Evolutionary conservation across 2,888 invertebrate genomes (phyloP).

Genomic region (Nymphalis polychloros): DNA sequence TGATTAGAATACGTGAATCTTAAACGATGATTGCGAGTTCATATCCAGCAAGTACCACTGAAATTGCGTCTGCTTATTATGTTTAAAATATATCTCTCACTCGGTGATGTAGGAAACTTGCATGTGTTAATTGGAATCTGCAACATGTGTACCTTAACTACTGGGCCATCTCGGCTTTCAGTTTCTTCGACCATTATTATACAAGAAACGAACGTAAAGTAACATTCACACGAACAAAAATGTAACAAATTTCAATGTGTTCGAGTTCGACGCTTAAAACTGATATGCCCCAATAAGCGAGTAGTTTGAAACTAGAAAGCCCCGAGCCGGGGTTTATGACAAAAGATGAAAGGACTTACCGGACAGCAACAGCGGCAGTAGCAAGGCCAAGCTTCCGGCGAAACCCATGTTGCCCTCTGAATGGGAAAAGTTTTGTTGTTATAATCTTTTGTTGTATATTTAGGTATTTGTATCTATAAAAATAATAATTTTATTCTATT

Average conservation of each 20-base stretch:
- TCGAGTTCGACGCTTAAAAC: not conserved
- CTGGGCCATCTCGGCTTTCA: no score
- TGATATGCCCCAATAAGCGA: slow-evolving; percentile 7
- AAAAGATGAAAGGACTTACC: slow-evolving; percentile 40
- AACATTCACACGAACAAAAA: not conserved
- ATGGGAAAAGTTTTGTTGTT: slow-evolving; percentile 6
- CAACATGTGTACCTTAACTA: no score
- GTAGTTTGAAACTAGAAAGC: slow-evolving; percentile 11
- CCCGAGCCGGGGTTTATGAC: slow-evolving; percentile 15
- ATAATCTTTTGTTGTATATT: not conserved
- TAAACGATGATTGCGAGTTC: no score
- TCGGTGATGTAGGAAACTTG: no score
- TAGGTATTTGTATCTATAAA: not conserved
- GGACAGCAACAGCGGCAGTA: slow-evolving; percentile 44
- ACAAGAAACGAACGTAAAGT: not conserved
- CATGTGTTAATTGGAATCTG: no score
- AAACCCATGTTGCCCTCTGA: slow-evolving; percentile 37
- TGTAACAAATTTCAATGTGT: not conserved
- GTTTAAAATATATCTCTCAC: no score
- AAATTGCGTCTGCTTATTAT: no score
- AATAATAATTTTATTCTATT: not conserved
- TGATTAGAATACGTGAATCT: no score
- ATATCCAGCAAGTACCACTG: no score
- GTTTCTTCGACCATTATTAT: not conserved
- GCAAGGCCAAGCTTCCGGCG: slow-evolving; percentile 39